Evolutionary conservation across 1,140 invertebrate species (phyloP).

Genomic region (Hetaerina americana): DNA sequence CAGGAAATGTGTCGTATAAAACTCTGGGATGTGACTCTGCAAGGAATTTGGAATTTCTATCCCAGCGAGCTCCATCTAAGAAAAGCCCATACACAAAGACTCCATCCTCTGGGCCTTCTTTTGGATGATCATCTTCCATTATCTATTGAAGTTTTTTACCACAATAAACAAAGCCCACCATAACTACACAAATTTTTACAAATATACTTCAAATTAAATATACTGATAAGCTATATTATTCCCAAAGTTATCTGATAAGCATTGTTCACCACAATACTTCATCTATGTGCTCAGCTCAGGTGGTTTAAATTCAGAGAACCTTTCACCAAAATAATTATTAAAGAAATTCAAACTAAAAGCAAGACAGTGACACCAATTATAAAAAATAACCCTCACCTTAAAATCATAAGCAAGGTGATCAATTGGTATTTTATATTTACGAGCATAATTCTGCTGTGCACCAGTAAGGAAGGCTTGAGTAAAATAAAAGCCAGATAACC

Average conservation of each 20-base stretch:
- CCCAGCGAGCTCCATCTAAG: conserved; percentile 78
- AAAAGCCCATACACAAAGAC: conserved; percentile 74
- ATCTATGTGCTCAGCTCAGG: no score
- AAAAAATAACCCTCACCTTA: no score
- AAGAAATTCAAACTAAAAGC: no score
- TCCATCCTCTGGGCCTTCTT: conserved; percentile 53
- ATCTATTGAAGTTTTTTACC: conserved; percentile 35
- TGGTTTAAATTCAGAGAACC: no score
- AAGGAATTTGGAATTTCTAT: conserved; percentile 46
- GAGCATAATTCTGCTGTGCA: conserved; percentile 82
- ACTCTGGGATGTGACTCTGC: conserved; percentile 73
- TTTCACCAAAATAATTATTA: no score
- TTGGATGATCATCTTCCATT: conserved; percentile 26
- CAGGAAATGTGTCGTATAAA: conserved; percentile 65
- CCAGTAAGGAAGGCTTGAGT: conserved; percentile 93
- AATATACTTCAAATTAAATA: no score
- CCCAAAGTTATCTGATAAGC: no score
- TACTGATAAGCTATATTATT: no score
- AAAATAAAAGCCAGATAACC: conserved; percentile 92
- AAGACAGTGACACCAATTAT: no score
- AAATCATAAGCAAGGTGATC: conserved; percentile 81
- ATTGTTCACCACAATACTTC: no score
- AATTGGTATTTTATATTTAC: conserved; percentile 82
- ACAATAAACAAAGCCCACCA: no score
- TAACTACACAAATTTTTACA: no score